Percentiles rank a stretch among this genome's conserved stretches.
phyloP scores from a whole-genome alignment of 2,113 vertebrate genomes.

The Bujurquina vittata region DNA sequence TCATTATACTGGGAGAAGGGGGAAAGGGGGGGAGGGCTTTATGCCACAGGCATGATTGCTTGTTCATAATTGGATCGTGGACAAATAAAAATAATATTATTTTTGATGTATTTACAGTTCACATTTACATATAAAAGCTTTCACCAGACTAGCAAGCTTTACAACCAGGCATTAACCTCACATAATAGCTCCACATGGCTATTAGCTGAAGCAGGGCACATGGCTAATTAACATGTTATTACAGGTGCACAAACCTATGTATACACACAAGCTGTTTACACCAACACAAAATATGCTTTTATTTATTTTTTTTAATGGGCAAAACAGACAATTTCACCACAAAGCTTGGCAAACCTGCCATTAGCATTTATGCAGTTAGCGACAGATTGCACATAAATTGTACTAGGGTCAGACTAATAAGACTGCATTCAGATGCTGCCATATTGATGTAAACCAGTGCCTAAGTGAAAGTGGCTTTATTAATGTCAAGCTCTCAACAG shows the following conservation, averaged over 20 bases:
- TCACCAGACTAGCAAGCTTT: background rate
- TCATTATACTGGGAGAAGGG: conserved; percentile 29
- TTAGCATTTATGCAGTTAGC: background rate
- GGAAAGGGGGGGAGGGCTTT: background rate
- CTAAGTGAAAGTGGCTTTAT: background rate
- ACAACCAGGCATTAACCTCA: background rate
- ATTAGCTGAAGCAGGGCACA: background rate
- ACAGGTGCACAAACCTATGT: background rate
- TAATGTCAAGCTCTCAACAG: background rate
- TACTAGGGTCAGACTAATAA: background rate
- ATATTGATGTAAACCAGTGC: background rate
- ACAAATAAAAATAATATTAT: background rate
- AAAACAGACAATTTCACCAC: background rate
- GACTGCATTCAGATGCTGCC: background rate
- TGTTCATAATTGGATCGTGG: background rate
- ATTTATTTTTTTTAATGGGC: background rate
- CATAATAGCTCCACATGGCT: background rate
- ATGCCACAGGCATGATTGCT: background rate
- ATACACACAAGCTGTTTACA: background rate
- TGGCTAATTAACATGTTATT: background rate
- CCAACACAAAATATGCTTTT: background rate
- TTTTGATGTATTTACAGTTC: background rate
- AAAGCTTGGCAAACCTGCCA: background rate
- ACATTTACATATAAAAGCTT: background rate
- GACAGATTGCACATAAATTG: background rate